Conservation (phyloP, 2,888 invertebrate species). For the Kuschelorhynchus macadamiae region DNA sequence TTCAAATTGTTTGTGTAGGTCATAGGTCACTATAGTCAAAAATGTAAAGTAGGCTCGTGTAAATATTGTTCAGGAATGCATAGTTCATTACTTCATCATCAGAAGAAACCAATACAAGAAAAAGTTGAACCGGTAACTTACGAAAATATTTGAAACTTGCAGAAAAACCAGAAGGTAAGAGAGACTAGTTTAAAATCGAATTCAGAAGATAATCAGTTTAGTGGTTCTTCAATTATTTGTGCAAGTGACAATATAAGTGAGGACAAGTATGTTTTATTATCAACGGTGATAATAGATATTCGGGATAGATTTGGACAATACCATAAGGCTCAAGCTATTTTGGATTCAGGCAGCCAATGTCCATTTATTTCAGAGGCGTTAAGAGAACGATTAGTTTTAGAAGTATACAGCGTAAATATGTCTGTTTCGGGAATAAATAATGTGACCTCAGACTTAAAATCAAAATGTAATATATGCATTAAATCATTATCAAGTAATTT, state of each 20-base stretch:
- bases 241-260: background rate
- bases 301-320: background rate
- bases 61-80: too few species aligned
- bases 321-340: slow-evolving; percentile 17
- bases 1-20: slow-evolving; percentile 6
- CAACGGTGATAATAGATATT: background rate
- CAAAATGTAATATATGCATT: slow-evolving; percentile 11
- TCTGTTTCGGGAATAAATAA: slow-evolving; percentile 14
- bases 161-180: too few species aligned
- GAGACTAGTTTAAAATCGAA: too few species aligned
- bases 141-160: too few species aligned
- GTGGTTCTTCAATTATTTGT: background rate
- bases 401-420: background rate
- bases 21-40: too few species aligned
- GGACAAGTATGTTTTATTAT: too few species aligned
- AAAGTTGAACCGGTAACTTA: too few species aligned
- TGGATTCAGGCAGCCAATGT: slow-evolving; percentile 21
- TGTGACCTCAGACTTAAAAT: slow-evolving; percentile 5
- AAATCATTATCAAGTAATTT: too few species aligned
- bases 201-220: background rate
- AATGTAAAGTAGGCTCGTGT: too few species aligned
- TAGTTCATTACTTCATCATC: too few species aligned
- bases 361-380: slow-evolving; percentile 19
- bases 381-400: slow-evolving; percentile 10
- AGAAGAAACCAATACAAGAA: too few species aligned